phyloP scores from a whole-genome alignment of 2,888 invertebrate genomes.

The Torymus auratus region DNA sequence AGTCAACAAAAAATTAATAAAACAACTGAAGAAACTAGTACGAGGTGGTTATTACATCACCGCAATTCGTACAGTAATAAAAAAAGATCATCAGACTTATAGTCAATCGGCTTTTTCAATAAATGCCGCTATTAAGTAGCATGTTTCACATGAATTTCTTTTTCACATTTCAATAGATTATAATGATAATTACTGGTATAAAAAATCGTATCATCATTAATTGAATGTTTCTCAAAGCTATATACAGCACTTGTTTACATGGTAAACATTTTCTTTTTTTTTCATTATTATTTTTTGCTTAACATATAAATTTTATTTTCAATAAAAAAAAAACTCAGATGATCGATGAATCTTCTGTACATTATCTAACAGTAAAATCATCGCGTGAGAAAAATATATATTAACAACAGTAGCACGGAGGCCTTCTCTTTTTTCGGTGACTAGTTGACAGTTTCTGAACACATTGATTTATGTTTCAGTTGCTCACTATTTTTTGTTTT shows the following conservation, averaged over 20 bases:
- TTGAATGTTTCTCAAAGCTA: constrained; percentile 51
- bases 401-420: constrained; percentile 56
- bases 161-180: constrained; percentile 25
- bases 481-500: constrained; percentile 39
- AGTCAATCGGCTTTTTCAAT: constrained; percentile 28
- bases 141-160: constrained; percentile 34
- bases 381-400: constrained; percentile 43
- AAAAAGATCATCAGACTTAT: constrained; percentile 43
- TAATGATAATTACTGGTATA: constrained; percentile 58
- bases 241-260: constrained; percentile 64
- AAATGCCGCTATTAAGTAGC: constrained; percentile 54
- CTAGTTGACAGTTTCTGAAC: constrained; percentile 57
- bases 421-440: constrained; percentile 58
- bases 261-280: constrained; percentile 63
- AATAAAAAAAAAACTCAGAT: constrained; percentile 24
- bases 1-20: constrained; percentile 46
- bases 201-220: constrained; percentile 59
- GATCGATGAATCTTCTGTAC: constrained; percentile 25
- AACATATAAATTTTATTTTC: constrained; percentile 38
- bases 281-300: constrained; percentile 25
- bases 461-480: constrained; percentile 50
- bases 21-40: constrained; percentile 41
- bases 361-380: constrained; percentile 45
- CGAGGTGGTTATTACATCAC: constrained; percentile 28
- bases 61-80: constrained; percentile 24